Evolutionary conservation across 2,888 invertebrate species (phyloP), one percentile per base, ranked within the genome.

Genomic region (Agonopterix heracliana): DNA sequence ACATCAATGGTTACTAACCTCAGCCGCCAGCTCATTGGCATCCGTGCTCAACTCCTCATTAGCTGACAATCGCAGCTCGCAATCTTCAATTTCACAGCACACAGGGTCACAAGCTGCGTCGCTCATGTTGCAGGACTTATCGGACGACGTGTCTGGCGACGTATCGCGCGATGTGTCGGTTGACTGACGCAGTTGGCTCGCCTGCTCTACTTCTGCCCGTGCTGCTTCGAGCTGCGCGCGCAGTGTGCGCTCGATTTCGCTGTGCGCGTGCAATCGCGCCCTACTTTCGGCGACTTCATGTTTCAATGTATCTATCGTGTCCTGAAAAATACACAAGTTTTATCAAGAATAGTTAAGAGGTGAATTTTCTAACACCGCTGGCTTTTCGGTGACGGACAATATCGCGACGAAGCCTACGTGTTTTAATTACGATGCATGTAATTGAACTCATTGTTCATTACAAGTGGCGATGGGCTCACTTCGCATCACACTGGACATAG

Each of bases 91-190:
- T 49, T 81, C 84, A 54, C 81, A 78, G 63, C 70, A 75, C 47
- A 86, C 81, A 2, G 87, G 87, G 63, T 87, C 87, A 63, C 87
- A 87, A 12, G 86, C 85, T 11, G 85, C 85, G 60, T 85, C 86
- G 64, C 81, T 75, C 66, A 62, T 77, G 63, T 69, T 70, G 66
- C 72, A 72, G 50, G 71, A 66, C 53, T 60, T 52, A 46, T 69
- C 64, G 17, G 60, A 44, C 11, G 62, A 57, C 44, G 54, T 54
- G 48, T 65, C 60, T 40, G 53, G 50, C 38, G 64, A 59, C 51
- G 52, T 52, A 44, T 60, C 61, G 51, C 46, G 49, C 49, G 63
- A 59, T 48, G 56, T 17, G 26, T 26, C 26, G 26, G 26, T 26
- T 26, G 26, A 26, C 26, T 26, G 26, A 26, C 26, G 26, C 50